Base-by-base conservation (phyloP, 2,888 invertebrate genomes). In the Amorpha juglandis region DNA sequence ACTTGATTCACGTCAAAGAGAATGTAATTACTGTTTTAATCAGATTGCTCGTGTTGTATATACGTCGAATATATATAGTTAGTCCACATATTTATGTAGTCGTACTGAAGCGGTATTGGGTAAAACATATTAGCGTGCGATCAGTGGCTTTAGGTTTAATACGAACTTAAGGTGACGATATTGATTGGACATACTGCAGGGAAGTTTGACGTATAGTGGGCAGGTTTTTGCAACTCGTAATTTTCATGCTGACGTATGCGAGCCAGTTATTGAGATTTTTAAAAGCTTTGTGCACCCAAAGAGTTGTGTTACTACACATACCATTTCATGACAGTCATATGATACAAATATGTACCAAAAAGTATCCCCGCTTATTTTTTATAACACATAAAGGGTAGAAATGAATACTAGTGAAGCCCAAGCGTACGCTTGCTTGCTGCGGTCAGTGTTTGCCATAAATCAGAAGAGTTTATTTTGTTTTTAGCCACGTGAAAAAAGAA, bases 371-470 rank as follows among this genome's bases (percentile, higher is more conserved):
- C 8, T 53, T 58, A 58, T 86, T 83, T 86, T 84, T 83, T 82
- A 27, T 81, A 80, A 78, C 81, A 79, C 80, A 83, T 82, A 81
- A 81, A 84, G 79, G 80, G 79, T 77, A 81, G 78, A 77, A 85
- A 82, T 82, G 81, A 81, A 77, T 78, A 77, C 79, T 76, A 76
- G 82, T 75, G 76, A 19, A 58, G 75, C 78, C 71, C 72, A 69
- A 78, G 73, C 78, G 79, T 80, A 80, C 76, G 80, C 71, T 77
- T 71, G 75, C 71, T 77, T 69, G 80, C 78, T 75, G 79, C 68
- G 76, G 79, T 77, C 70, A 66, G 50, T 1, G 67, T 67, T 14
- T 70, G 78, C 79, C 42, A 0, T 66, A 76, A 74, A 62, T 9
- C 0, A 63, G 65, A 63, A 66, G 11, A 19, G 35, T 52, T 42